These are phyloP conservation scores for Chloroceryle amazona DNA, from an alignment of 2,797 vertebrate genomes.

Conservation along the genomic window DNA sequence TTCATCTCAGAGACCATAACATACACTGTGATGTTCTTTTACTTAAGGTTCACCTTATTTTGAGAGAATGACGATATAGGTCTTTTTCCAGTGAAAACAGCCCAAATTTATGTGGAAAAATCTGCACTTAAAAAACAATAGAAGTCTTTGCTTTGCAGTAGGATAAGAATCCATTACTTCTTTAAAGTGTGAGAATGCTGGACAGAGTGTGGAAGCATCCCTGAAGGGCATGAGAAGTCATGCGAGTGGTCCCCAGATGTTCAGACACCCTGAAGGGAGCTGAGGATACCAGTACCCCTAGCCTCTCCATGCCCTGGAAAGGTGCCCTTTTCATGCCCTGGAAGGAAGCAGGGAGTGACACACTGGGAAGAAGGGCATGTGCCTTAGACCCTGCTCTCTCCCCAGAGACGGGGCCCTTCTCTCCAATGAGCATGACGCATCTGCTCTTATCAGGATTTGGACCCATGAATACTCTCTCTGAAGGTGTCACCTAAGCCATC, in stretches of 20 bases:
- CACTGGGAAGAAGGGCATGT: rapidly evolving
- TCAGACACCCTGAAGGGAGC: not conserved
- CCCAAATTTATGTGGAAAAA: not conserved
- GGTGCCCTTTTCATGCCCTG: rapidly evolving
- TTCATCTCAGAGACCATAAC: not conserved
- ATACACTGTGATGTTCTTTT: not conserved
- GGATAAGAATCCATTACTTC: not conserved
- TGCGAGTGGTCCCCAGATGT: not conserved
- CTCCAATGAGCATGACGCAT: not conserved
- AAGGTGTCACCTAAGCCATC: not conserved
- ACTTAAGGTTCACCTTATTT: not conserved
- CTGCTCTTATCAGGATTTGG: not conserved
- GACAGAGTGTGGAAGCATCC: rapidly evolving
- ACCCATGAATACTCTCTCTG: not conserved
- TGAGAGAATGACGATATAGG: not conserved
- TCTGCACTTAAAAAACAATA: not conserved
- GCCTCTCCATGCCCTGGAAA: not conserved
- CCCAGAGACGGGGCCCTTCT: not conserved
- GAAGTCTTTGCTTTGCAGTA: not conserved
- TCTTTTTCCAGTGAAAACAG: not conserved
- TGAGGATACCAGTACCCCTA: rapidly evolving
- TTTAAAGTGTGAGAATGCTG: not conserved
- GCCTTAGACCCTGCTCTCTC: not conserved
- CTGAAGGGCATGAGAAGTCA: not conserved
- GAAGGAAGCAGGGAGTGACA: rapidly evolving